These are phyloP conservation scores for Alces alces DNA, from an alignment of 2,113 vertebrate species.

Conservation along the genomic window DNA sequence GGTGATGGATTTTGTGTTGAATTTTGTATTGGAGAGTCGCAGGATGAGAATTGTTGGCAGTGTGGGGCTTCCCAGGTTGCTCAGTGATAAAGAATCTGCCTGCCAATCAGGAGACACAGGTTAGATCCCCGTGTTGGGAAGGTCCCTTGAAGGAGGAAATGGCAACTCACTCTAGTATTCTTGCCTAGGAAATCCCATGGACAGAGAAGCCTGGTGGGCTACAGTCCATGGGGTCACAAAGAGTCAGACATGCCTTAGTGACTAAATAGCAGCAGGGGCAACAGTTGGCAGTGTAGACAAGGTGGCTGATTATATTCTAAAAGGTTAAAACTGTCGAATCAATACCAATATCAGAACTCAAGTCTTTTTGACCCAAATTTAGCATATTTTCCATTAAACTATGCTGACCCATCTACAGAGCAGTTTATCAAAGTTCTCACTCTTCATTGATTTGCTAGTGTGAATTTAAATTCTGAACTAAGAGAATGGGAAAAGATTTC, in stretches of 20 bases:
- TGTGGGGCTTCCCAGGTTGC: background rate
- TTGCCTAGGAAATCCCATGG: background rate
- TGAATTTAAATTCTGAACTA: conserved; percentile 15
- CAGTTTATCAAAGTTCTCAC: background rate
- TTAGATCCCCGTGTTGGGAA: background rate
- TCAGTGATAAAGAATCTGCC: background rate
- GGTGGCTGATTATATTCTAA: background rate
- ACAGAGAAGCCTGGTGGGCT: background rate
- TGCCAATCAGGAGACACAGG: background rate
- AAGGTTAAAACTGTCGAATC: background rate
- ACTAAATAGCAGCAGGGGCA: background rate
- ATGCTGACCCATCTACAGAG: background rate
- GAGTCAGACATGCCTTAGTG: background rate
- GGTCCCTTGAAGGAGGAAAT: background rate
- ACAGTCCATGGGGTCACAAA: background rate
- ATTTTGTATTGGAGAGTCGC: background rate
- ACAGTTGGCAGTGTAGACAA: background rate
- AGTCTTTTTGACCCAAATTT: background rate
- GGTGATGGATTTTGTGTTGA: background rate
- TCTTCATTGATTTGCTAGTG: background rate
- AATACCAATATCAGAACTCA: background rate
- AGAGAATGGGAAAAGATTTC: background rate
- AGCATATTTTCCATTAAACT: background rate
- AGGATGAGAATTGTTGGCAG: background rate
- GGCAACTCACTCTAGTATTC: background rate